phyloP scores from a whole-genome alignment of 2,113 vertebrate species.

The Heterocephalus glaber region DNA sequence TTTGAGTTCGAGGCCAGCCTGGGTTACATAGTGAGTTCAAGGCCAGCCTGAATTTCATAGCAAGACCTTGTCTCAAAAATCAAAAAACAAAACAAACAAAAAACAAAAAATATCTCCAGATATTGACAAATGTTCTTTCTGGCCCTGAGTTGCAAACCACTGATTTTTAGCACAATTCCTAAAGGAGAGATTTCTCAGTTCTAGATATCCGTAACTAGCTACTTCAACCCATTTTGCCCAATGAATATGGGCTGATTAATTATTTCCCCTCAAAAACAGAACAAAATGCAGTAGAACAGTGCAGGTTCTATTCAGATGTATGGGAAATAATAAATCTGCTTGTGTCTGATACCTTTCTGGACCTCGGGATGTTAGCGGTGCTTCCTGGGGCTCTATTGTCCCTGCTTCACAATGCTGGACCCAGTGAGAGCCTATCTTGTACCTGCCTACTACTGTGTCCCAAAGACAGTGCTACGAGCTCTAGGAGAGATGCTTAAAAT shows the following conservation, averaged over 20 bases:
- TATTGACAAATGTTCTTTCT: neutral
- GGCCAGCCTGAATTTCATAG: no score
- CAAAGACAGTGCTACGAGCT: neutral
- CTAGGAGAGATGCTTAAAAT: slow-evolving; percentile 7
- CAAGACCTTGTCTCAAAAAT: neutral
- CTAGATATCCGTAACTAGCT: neutral
- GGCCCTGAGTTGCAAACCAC: neutral
- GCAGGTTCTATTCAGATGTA: neutral
- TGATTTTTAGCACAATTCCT: neutral
- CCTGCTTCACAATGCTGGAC: neutral
- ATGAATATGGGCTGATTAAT: neutral
- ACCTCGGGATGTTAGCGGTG: neutral
- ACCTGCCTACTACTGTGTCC: neutral
- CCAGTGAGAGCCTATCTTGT: neutral
- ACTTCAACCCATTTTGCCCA: neutral
- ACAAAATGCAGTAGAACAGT: neutral
- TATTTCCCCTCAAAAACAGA: neutral
- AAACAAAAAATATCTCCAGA: neutral
- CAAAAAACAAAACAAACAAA: neutral
- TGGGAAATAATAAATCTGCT: neutral
- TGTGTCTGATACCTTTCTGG: neutral
- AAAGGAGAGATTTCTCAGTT: neutral
- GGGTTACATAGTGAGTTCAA: no score
- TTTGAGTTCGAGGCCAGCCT: neutral
- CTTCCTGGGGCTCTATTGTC: neutral